A percentile compares a stretch with the other conserved stretches of the same genome.
Evolutionary conservation across 2,113 vertebrate species (phyloP).

Genomic region (Pangasianodon hypophthalmus): DNA sequence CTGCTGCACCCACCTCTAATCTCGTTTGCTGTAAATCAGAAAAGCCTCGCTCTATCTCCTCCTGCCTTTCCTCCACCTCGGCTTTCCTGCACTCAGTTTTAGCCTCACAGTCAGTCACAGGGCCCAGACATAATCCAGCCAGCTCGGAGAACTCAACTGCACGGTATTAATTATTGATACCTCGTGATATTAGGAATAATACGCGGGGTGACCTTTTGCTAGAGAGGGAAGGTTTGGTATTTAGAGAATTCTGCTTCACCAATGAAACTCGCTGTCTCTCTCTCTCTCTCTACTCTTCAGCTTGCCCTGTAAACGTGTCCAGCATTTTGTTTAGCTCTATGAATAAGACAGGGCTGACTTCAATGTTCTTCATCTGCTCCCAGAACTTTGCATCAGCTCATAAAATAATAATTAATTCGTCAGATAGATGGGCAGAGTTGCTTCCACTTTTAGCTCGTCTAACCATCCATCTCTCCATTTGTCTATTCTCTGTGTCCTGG

Average conservation of each 20-base stretch:
- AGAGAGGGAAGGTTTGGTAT: conserved; percentile 29
- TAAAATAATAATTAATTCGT: not conserved
- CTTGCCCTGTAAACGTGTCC: not conserved
- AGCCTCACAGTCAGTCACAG: not conserved
- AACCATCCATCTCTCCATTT: not conserved
- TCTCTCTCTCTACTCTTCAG: not conserved
- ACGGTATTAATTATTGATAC: conserved; percentile 66
- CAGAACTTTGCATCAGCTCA: not conserved
- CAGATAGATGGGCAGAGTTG: not conserved
- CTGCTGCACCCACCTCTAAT: conserved; percentile 40
- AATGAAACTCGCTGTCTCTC: not conserved
- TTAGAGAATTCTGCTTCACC: not conserved
- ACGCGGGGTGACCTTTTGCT: conserved; percentile 37
- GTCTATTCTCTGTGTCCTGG: conserved; percentile 36
- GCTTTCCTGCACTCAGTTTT: conserved; percentile 18
- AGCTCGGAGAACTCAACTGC: conserved; percentile 51
- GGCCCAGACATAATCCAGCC: conserved; percentile 1
- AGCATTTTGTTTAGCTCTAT: conserved; percentile 1
- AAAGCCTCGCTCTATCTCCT: conserved; percentile 43
- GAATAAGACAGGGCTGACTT: no score
- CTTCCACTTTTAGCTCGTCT: not conserved
- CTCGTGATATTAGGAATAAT: conserved; percentile 56
- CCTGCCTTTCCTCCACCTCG: conserved; percentile 43
- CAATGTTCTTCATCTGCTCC: not conserved
- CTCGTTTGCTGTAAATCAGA: conserved; percentile 48